Base-by-base conservation (phyloP, 2,113 vertebrate genomes). In the Bucco capensis region DNA sequence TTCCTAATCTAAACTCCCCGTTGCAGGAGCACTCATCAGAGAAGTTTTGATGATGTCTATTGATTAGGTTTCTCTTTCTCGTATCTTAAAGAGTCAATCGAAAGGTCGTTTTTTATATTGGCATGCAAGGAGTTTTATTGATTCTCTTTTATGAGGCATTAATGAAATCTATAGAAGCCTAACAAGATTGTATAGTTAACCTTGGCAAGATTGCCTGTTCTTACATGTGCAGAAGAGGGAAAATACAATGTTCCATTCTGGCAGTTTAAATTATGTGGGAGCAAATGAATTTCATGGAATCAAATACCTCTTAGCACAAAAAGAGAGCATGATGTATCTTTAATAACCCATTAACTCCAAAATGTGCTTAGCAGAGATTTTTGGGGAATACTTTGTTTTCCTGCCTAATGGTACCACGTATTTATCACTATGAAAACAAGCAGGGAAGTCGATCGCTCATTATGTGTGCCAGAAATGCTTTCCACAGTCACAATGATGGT, bases 401-500 rank as follows among this genome's bases (percentile, higher is more conserved):
- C 71, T 94, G 76, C 60, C 54, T 86, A 87, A 79, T 88, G 37
- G 50, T 80, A 62, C 79, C 56, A 54, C 76, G 19, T 92, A 92
- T 92, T 95, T 93, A 96, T 96, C 70, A 44, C 69, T 95, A 80
- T 87, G 82, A 94, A 97, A 97, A 95, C 80, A 96, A 95, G 71
- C 65, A 77, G 57, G 53, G 61, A 94, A 96, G 82, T 88, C 89
- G 91, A 0, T 95, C 94, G 69, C 83, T 95, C 78, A 23, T 54
- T 92, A 12, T 0, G 1, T 1, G 37, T 91, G 93, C 96, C 94
- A 96, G 87, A 92, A 96, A 84, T 79, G 86, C 84, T 74, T 96
- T 95, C 49, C 69, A 42, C 37, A 92, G 51, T 94, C 91, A 89
- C 56, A 92, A 40, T 62, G 73, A 53, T 93, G 93, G 33, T 67